Conservation (phyloP, 2,888 invertebrate species). For the Deroplatys truncata region DNA sequence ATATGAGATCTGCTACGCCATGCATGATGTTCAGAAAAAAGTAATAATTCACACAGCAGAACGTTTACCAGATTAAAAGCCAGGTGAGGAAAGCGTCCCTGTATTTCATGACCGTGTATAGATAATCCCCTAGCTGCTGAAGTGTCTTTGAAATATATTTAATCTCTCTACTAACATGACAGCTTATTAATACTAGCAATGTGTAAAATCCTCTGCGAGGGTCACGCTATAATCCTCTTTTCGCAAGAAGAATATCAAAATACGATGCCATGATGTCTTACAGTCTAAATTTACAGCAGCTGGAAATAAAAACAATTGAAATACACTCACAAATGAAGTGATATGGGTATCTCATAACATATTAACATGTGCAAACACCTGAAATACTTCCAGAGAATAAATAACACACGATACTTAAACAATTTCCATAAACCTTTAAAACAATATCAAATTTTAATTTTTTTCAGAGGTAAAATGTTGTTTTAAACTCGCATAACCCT, state of each 20-base stretch:
- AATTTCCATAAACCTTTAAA: too few species aligned
- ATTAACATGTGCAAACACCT: too few species aligned
- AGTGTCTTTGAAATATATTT: background rate
- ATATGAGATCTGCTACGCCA: background rate
- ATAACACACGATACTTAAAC: too few species aligned
- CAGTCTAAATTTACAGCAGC: background rate
- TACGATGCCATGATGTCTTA: background rate
- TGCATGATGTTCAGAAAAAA: background rate
- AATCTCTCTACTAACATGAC: background rate
- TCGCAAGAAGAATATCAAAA: background rate
- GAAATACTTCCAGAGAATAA: too few species aligned
- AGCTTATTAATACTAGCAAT: background rate
- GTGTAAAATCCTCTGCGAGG: background rate
- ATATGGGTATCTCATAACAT: too few species aligned
- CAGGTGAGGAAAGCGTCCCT: background rate
- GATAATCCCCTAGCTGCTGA: background rate
- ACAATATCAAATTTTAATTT: too few species aligned
- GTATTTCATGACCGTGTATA: background rate
- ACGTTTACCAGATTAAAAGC: too few species aligned
- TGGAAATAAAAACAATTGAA: background rate
- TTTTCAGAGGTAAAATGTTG: too few species aligned
- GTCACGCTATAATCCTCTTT: background rate
- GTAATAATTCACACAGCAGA: background rate
- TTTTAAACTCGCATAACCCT: too few species aligned
- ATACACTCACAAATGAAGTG: too few species aligned